Evolutionary conservation across 1,140 invertebrate species (phyloP), one percentile per base, ranked within the genome.

Genomic region (Grapholita molesta): DNA sequence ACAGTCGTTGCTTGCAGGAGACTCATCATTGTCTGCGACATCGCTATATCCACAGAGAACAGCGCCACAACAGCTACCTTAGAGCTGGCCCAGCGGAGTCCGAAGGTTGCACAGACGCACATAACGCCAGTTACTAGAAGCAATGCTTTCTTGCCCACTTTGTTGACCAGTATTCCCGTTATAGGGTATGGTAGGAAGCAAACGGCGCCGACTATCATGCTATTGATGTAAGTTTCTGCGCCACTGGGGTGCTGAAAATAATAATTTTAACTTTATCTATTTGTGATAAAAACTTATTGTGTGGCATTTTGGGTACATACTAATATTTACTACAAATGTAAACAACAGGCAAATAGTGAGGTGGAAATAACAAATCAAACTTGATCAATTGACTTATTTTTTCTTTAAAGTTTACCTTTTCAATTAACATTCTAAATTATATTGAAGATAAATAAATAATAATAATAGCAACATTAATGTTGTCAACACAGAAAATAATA

Each of bases 1-100:
- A 93, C 85, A 0, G 88, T 85, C 15, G 89, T 77, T 2, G 84
- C 87, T 25, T 93, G 77, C 12, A 90, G 75, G 6, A 92, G 72
- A 70, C 88, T 90, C 8, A 86, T 78, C 67, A 84, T 84, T 1
- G 84, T 84, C 30, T 87, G 84, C 6, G 84, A 78, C 32, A 93
- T 71, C 25, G 92, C 86, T 4, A 90, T 73, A 11, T 86, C 89
- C 4, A 88, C 35, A 25, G 92, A 88, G 30, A 92, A 92, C 2
- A 93, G 74, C 0, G 79, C 71, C 0, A 88, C 82, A 64, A 88
- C 80, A 2, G 71, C 65, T 8, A 67, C 12, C 33, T 80, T 84
- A 0, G 83, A 79, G 23, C 61, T 81, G 0, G 79, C 71, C 78
- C 79, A 86, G 35, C 78, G 70, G 12, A 85, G 48, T 0, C 68